Evolutionary conservation across 2,113 vertebrate species (phyloP).

Genomic region (Apodemus sylvaticus): DNA sequence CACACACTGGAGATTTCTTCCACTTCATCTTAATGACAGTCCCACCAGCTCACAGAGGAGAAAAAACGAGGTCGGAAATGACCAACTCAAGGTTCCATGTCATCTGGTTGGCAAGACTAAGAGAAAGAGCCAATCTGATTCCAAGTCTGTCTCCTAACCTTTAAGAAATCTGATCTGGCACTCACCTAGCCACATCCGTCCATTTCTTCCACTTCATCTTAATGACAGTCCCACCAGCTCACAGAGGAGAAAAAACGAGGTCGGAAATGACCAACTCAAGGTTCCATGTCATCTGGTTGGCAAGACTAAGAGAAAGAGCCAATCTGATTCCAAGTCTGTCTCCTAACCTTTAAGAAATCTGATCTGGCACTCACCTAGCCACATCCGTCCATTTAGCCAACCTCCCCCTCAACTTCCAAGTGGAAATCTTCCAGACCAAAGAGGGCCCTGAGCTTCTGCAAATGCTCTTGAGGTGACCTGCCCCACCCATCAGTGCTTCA

Average conservation of each 20-base stretch:
- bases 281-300: not conserved
- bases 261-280: constrained; percentile 1
- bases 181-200: not conserved
- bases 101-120: not conserved
- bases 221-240: too few relatives aligned
- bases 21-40: not conserved
- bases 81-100: not conserved
- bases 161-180: not conserved
- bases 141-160: not conserved
- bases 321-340: not conserved
- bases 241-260: too few relatives aligned
- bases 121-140: not conserved
- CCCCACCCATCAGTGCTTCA: not conserved
- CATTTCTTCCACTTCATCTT: too few relatives aligned
- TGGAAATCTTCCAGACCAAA: not conserved
- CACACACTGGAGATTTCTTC: not conserved
- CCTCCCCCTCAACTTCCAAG: not conserved
- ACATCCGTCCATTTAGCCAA: not conserved
- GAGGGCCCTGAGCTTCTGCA: not conserved
- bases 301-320: not conserved
- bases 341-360: not conserved
- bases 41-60: not conserved
- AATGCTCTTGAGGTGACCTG: not conserved
- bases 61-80: not conserved
- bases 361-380: not conserved